These are phyloP conservation scores for Colaptes auratus DNA, from an alignment of 2,113 vertebrate species.

Conservation along the genomic window DNA sequence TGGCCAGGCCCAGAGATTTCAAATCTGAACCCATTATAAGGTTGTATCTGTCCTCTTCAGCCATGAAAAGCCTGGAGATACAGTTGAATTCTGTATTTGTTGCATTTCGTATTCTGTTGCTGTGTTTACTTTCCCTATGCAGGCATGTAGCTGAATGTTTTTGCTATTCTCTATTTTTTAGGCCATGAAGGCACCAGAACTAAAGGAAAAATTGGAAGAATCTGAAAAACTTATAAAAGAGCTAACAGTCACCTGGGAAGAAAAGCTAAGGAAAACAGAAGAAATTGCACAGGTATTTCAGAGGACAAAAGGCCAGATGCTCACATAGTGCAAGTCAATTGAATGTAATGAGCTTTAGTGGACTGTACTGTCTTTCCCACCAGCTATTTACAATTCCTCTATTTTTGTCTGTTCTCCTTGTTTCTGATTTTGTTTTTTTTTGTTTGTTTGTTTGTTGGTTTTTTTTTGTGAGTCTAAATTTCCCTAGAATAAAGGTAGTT, in stretches of 20 bases:
- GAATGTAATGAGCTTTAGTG: neutral
- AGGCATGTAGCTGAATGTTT: neutral
- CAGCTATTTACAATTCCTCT: neutral
- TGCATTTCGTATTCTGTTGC: neutral
- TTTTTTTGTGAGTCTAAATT: neutral
- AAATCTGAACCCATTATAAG: neutral
- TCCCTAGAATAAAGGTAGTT: neutral
- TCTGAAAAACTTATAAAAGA: conserved; percentile 98
- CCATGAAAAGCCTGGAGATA: neutral
- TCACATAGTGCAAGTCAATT: neutral
- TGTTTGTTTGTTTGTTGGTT: neutral
- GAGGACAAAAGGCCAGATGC: neutral
- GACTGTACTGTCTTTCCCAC: neutral
- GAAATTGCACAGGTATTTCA: conserved; percentile 93
- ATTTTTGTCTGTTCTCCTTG: neutral
- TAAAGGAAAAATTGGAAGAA: conserved; percentile 96
- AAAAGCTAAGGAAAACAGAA: conserved; percentile 97
- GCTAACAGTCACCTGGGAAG: conserved; percentile 96
- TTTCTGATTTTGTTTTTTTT: neutral
- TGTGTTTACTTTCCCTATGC: neutral
- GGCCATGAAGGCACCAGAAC: conserved; percentile 96
- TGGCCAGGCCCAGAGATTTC: neutral
- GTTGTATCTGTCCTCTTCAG: neutral
- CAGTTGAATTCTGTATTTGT: neutral
- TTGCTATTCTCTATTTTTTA: conserved; percentile 58